A percentile compares a stretch with the other conserved stretches of the same genome.
Evolutionary conservation across 2,113 vertebrate species (phyloP).

Genomic region (Calonectris borealis): DNA sequence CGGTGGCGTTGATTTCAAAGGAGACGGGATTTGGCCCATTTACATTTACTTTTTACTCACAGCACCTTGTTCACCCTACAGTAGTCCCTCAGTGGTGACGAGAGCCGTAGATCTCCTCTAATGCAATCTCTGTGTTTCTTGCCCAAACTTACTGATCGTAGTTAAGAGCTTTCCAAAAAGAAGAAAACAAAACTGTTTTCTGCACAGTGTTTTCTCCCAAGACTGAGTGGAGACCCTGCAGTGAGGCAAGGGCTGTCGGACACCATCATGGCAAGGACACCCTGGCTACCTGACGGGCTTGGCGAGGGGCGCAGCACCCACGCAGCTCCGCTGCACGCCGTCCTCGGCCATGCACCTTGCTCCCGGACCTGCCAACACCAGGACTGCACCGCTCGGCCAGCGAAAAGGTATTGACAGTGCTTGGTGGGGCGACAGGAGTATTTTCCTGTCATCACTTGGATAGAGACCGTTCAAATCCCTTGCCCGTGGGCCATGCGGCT

Average conservation of each 20-base stretch:
- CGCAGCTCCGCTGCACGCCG: rapidly evolving
- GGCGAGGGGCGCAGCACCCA: background rate
- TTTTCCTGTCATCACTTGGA: background rate
- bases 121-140: rapidly evolving
- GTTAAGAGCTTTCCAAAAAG: background rate
- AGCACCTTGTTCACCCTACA: background rate
- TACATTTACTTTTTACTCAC: background rate
- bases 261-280: background rate
- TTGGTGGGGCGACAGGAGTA: background rate
- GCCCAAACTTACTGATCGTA: background rate
- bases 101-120: background rate
- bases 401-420: background rate
- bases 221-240: background rate
- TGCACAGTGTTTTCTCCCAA: background rate
- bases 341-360: rapidly evolving
- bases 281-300: background rate
- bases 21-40: background rate
- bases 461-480: background rate
- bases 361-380: background rate
- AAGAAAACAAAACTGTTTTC: background rate
- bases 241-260: background rate
- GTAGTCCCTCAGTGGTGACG: background rate
- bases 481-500: rapidly evolving
- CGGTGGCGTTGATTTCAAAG: background rate
- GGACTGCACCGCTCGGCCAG: background rate